Conservation (phyloP, 2,888 invertebrate species). For the Nudaria mundana region DNA sequence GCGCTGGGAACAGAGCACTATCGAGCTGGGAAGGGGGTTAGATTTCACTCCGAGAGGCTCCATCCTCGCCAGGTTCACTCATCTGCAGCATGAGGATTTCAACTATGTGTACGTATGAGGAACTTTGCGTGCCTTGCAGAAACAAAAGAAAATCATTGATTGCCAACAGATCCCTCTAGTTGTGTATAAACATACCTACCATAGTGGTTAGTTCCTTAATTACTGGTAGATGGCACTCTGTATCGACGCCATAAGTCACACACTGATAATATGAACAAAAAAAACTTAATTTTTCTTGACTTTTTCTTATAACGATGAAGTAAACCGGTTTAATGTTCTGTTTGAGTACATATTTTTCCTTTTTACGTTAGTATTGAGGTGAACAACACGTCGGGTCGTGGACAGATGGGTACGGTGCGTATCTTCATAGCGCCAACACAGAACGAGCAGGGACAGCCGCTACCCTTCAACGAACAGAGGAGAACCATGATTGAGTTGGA, state of each 20-base stretch:
- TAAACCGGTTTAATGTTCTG: too few relatives aligned
- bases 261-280: too few relatives aligned
- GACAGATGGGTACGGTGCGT: conserved; percentile 83
- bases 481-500: conserved; percentile 86
- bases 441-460: conserved; percentile 66
- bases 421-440: conserved; percentile 86
- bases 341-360: too few relatives aligned
- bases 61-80: conserved; percentile 86
- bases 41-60: conserved; percentile 90
- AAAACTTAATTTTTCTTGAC: too few relatives aligned
- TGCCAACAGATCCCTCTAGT: too few relatives aligned
- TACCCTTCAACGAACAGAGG: conserved; percentile 75
- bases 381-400: conserved; percentile 76
- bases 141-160: background rate
- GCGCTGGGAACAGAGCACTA: conserved; percentile 90
- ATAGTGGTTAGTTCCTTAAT: too few relatives aligned
- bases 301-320: too few relatives aligned
- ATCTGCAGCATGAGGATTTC: conserved; percentile 86
- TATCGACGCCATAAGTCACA: too few relatives aligned
- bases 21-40: conserved; percentile 89
- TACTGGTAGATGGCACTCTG: too few relatives aligned
- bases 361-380: conserved; percentile 81
- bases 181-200: too few relatives aligned
- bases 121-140: too few relatives aligned
- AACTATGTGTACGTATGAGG: conserved; percentile 80